Conservation (phyloP, 2,888 invertebrate species). For the Ecdyonurus torrentis region DNA sequence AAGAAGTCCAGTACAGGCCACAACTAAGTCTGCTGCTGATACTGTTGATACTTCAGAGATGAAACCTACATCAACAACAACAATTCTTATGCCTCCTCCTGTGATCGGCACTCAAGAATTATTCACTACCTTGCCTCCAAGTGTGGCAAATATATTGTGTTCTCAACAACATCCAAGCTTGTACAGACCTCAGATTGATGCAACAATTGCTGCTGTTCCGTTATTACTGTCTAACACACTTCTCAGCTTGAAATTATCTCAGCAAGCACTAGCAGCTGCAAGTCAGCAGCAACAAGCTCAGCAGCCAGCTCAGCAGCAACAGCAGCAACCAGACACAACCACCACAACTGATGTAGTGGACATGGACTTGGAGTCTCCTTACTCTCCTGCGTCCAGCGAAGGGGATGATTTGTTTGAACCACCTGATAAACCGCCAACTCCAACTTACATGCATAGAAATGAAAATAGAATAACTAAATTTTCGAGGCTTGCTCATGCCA, state of each 20-base stretch:
- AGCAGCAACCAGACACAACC: constrained; percentile 1
- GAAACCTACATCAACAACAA: constrained; percentile 19
- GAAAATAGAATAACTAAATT: constrained; percentile 11
- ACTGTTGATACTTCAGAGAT: constrained; percentile 16
- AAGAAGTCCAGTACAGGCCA: not conserved
- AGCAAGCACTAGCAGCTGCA: not conserved
- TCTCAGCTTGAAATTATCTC: not conserved
- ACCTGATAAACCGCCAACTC: constrained; percentile 27
- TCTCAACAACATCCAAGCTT: constrained; percentile 5
- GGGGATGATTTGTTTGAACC: constrained; percentile 78
- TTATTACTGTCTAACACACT: not conserved
- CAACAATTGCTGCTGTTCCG: not conserved
- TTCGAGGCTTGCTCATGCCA: constrained; percentile 10
- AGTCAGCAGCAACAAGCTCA: not conserved
- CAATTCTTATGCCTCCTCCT: constrained; percentile 22
- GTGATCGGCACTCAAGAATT: constrained; percentile 22
- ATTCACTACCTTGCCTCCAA: constrained; percentile 11
- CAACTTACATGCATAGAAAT: not conserved
- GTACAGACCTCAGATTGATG: not conserved
- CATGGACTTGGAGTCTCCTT: constrained; percentile 65
- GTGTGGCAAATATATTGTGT: constrained; percentile 14
- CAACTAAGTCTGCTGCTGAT: constrained; percentile 17
- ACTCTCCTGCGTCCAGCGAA: constrained; percentile 77
- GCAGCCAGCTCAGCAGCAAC: constrained; percentile 7
- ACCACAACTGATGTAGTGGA: constrained; percentile 34